These are phyloP conservation scores for Sphecodes monilicornis DNA, from an alignment of 2,888 invertebrate genomes.

Conservation along the genomic window DNA sequence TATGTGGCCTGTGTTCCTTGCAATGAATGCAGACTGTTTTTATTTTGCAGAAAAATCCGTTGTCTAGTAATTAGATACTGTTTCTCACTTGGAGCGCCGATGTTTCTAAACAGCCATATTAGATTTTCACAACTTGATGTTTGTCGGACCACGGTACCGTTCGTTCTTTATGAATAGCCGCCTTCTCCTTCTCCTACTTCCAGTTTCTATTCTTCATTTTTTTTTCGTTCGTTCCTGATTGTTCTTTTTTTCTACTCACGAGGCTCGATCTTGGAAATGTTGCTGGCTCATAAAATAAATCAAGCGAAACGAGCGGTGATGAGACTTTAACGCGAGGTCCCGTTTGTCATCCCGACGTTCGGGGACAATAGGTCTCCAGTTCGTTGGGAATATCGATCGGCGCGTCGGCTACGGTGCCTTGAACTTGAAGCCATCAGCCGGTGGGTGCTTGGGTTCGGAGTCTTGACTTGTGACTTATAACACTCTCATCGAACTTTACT, in stretches of 20 bases:
- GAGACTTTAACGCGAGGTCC: constrained; percentile 52
- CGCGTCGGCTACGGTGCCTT: background rate
- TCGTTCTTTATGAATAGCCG: constrained; percentile 48
- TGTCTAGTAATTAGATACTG: background rate
- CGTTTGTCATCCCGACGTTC: constrained; percentile 35
- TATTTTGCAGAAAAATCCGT: background rate
- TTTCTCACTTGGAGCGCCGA: constrained; percentile 11
- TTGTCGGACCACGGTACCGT: constrained; percentile 44
- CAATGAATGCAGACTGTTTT: background rate
- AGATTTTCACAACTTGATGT: constrained; percentile 7
- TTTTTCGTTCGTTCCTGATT: background rate
- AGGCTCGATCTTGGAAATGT: constrained; percentile 47
- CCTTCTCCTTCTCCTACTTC: background rate
- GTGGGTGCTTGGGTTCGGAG: background rate
- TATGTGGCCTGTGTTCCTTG: no score
- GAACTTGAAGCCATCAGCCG: background rate
- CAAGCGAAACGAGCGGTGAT: constrained; percentile 55
- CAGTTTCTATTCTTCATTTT: background rate
- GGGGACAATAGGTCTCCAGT: constrained; percentile 35
- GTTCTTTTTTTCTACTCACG: background rate
- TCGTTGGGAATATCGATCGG: constrained; percentile 32
- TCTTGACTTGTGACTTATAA: background rate
- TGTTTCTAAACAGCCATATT: constrained; percentile 10
- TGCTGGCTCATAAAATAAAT: constrained; percentile 62
- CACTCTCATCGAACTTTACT: background rate